Evolutionary conservation across 2,888 invertebrate species (phyloP).

Genomic region (Mechanitis mazaeus): DNA sequence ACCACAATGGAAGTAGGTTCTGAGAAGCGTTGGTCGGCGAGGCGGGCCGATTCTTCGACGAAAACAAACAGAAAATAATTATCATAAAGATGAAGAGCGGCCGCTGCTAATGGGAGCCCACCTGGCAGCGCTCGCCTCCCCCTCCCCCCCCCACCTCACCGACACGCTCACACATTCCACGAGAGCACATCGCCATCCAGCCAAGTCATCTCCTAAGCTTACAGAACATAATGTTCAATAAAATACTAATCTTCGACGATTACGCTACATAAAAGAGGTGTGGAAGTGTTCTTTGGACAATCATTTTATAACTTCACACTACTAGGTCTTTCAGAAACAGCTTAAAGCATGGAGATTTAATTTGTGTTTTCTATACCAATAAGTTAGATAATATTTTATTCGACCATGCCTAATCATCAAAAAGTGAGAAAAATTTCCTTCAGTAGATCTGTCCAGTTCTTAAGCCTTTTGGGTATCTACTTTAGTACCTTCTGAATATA

Average conservation of each 20-base stretch:
- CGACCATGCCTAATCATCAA: no score
- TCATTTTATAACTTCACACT: no score
- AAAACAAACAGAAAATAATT: constrained; percentile 78
- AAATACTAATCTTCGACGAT: constrained; percentile 28
- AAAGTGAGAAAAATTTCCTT: no score
- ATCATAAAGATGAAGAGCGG: constrained; percentile 77
- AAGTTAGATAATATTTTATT: no score
- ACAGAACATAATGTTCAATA: not conserved
- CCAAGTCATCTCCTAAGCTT: constrained; percentile 31
- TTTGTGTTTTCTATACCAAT: no score
- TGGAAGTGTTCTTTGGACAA: constrained; percentile 4
- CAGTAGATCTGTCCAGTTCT: no score
- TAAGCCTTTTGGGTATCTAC: no score
- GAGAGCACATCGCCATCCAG: constrained; percentile 34
- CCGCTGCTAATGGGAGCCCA: constrained; percentile 75
- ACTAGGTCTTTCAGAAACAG: no score
- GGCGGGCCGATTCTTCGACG: constrained; percentile 74
- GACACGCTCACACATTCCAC: constrained; percentile 36
- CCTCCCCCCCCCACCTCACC: constrained; percentile 32
- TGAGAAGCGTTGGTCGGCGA: constrained; percentile 70
- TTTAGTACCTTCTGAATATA: no score
- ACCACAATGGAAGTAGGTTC: constrained; percentile 76
- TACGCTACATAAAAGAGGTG: constrained; percentile 26
- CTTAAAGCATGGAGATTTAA: no score
- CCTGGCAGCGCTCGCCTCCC: constrained; percentile 56